A percentile compares a stretch with the other conserved stretches of the same genome.
These are phyloP conservation scores for Bombylius discolor DNA, from an alignment of 2,888 invertebrate genomes.

Conservation along the genomic window DNA sequence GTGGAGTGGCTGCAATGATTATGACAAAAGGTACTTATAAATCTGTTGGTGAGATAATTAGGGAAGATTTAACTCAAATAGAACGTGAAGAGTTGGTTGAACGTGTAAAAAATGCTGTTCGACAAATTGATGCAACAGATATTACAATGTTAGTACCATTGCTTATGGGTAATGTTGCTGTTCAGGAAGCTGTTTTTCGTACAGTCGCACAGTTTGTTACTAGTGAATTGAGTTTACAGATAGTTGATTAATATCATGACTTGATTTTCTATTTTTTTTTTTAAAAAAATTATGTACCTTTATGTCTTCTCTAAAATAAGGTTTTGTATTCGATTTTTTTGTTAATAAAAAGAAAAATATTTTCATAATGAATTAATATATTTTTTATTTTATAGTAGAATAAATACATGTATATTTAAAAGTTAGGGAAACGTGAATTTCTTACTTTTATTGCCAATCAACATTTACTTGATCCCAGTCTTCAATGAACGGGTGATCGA, in stretches of 20 bases:
- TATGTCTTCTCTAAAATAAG: too few species aligned
- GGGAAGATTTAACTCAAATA: slow-evolving; percentile 27
- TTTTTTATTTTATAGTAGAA: too few species aligned
- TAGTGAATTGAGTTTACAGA: slow-evolving; percentile 29
- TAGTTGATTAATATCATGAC: slow-evolving; percentile 22
- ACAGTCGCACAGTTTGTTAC: slow-evolving; percentile 26
- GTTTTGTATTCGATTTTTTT: too few species aligned
- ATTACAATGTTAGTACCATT: slow-evolving; percentile 26
- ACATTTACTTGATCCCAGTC: slow-evolving; percentile 71
- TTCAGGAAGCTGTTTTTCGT: slow-evolving; percentile 27
- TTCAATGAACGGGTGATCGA: slow-evolving; percentile 75
- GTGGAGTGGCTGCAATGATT: slow-evolving; percentile 28
- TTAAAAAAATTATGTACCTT: too few species aligned
- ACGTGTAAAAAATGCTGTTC: slow-evolving; percentile 25
- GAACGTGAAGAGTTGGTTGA: slow-evolving; percentile 26
- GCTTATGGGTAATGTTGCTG: slow-evolving; percentile 23
- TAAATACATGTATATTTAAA: too few species aligned
- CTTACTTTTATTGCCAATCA: slow-evolving; percentile 60
- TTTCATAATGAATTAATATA: too few species aligned
- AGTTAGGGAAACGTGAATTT: too few species aligned
- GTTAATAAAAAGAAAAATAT: too few species aligned
- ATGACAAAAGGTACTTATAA: slow-evolving; percentile 30
- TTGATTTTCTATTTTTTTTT: too few species aligned
- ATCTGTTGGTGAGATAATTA: slow-evolving; percentile 30
- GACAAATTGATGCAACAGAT: slow-evolving; percentile 27